Conservation (phyloP, 2,888 invertebrate genomes). For the Synergus japonicus region DNA sequence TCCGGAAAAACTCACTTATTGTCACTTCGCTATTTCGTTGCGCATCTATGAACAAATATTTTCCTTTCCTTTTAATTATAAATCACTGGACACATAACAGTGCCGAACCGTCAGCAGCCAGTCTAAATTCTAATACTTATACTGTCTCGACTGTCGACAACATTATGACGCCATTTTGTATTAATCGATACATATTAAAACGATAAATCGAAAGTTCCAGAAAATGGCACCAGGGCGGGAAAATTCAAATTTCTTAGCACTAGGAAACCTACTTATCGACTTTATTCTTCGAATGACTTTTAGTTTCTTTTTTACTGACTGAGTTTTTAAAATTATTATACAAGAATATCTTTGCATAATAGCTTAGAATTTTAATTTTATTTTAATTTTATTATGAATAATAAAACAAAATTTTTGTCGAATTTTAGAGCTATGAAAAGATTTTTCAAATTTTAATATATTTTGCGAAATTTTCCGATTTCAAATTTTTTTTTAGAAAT, state of each 20-base stretch:
- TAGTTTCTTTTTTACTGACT: no score
- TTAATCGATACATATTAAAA: not conserved
- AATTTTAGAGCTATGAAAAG: no score
- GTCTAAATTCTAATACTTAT: not conserved
- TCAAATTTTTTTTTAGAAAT: no score
- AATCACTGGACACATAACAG: constrained; percentile 19
- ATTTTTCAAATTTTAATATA: no score
- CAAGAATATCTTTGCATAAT: no score
- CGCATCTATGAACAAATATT: not conserved
- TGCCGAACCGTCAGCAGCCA: not conserved
- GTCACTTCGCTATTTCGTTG: not conserved
- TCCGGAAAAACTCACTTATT: not conserved
- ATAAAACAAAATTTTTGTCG: no score
- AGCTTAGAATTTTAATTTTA: no score
- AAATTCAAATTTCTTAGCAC: not conserved
- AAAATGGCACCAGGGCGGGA: not conserved
- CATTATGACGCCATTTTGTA: constrained; percentile 26
- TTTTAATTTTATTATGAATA: no score
- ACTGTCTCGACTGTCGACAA: constrained; percentile 19
- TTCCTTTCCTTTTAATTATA: constrained; percentile 21
- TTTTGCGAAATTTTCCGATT: no score
- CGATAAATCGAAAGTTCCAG: not conserved
- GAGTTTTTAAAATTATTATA: no score
- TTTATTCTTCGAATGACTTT: no score
- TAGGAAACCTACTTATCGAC: no score